These are phyloP conservation scores for Hyppa rectilinea DNA, from an alignment of 2,888 invertebrate genomes.

Conservation along the genomic window DNA sequence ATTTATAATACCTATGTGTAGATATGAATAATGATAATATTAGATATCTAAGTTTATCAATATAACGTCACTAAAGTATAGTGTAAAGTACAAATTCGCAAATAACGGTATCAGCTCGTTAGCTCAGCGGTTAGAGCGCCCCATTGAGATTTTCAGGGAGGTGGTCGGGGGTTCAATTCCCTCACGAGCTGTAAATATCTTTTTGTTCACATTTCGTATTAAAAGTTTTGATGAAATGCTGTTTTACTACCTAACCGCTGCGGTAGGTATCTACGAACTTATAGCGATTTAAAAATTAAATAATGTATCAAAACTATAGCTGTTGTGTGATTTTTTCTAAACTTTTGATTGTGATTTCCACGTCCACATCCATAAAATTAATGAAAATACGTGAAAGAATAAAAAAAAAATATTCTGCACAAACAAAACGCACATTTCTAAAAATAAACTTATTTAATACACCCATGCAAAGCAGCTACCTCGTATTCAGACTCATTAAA, in stretches of 20 bases:
- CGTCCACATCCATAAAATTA: too few relatives aligned
- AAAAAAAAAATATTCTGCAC: too few relatives aligned
- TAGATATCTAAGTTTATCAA: background rate
- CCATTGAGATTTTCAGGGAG: constrained; percentile 58
- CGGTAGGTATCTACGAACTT: background rate
- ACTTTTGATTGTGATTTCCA: too few relatives aligned
- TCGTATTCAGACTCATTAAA: too few relatives aligned
- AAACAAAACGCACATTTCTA: too few relatives aligned
- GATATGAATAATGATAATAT: too few relatives aligned
- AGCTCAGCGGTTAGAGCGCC: constrained; percentile 72
- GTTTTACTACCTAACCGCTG: background rate
- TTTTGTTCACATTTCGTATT: background rate
- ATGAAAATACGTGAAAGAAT: too few relatives aligned
- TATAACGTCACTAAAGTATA: background rate
- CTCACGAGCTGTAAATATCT: constrained; percentile 63
- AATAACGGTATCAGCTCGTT: constrained; percentile 59
- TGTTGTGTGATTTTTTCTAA: background rate
- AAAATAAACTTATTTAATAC: too few relatives aligned
- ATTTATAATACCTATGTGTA: background rate
- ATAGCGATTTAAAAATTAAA: background rate
- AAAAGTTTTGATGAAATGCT: background rate
- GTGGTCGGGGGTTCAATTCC: constrained; percentile 72
- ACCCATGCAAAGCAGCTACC: too few relatives aligned
- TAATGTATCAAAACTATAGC: background rate
- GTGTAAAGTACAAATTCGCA: background rate